These are phyloP conservation scores for Brachycybe producta DNA, from an alignment of 2,888 invertebrate species.

Conservation along the genomic window DNA sequence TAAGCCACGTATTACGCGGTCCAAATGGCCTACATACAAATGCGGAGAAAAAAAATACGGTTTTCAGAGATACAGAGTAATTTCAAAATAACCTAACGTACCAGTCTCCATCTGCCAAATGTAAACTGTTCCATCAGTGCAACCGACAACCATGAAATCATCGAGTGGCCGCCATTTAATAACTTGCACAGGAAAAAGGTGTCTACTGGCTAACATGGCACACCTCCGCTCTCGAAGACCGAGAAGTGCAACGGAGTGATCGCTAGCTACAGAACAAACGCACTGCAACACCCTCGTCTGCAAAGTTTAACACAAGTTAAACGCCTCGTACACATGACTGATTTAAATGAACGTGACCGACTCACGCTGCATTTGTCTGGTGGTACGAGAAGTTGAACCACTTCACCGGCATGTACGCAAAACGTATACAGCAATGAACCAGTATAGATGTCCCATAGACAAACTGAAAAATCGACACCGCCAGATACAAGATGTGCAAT, in stretches of 20 bases:
- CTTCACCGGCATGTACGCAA: slow-evolving; percentile 95
- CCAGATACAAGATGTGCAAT: slow-evolving; percentile 83
- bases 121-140: slow-evolving; percentile 93
- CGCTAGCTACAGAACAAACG: slow-evolving; percentile 90
- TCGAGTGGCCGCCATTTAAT: slow-evolving; percentile 95
- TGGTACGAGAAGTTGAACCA: slow-evolving; percentile 84
- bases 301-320: too few relatives aligned
- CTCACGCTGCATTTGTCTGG: slow-evolving; percentile 58
- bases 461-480: slow-evolving; percentile 94
- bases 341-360: too few relatives aligned
- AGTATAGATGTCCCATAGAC: slow-evolving; percentile 86
- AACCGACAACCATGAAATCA: slow-evolving; percentile 94
- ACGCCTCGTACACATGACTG: too few relatives aligned
- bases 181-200: slow-evolving; percentile 86
- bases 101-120: slow-evolving; percentile 99
- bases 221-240: slow-evolving; percentile 87
- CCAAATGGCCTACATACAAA: slow-evolving; percentile 59
- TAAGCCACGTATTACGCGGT: slow-evolving; percentile 87
- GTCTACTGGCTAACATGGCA: slow-evolving; percentile 81
- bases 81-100: too few relatives aligned
- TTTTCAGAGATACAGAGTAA: too few relatives aligned
- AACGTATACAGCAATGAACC: slow-evolving; percentile 83
- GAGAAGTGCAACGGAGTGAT: slow-evolving; percentile 90
- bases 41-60: too few relatives aligned
- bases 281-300: slow-evolving; percentile 85